A percentile compares a stretch with the other conserved stretches of the same genome.
Conservation (phyloP, 2,113 vertebrate genomes). For the Xyrauchen texanus region DNA sequence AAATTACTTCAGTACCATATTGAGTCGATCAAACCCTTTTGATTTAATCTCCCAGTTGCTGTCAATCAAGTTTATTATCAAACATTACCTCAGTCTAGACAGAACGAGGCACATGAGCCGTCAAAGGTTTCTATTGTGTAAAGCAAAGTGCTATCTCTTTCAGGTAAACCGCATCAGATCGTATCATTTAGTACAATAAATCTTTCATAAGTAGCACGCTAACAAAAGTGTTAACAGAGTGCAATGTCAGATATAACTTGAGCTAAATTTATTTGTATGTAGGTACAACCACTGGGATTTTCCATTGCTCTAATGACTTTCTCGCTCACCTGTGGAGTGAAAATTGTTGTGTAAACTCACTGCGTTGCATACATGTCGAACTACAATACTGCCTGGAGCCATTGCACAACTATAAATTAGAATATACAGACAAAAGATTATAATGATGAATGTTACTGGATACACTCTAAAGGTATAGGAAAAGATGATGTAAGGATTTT, state of each 20-base stretch:
- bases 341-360: slow-evolving; percentile 13
- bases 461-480: neutral
- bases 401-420: slow-evolving; percentile 19
- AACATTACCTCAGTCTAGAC: slow-evolving; percentile 63
- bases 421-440: neutral
- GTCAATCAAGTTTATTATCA: slow-evolving; percentile 11
- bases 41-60: neutral
- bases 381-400: neutral
- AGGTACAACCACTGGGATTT: slow-evolving; percentile 17
- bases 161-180: slow-evolving; percentile 64
- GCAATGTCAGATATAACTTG: slow-evolving; percentile 24
- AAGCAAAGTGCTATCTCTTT: slow-evolving; percentile 55
- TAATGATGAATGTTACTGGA: neutral
- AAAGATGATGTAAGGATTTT: too few species aligned
- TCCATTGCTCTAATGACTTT: slow-evolving; percentile 17
- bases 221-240: slow-evolving; percentile 41
- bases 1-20: neutral
- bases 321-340: neutral
- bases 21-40: neutral
- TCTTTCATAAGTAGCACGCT: slow-evolving; percentile 60
- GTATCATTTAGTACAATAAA: slow-evolving; percentile 65
- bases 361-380: neutral
- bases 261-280: slow-evolving; percentile 47
- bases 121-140: slow-evolving; percentile 53
- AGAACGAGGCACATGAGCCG: slow-evolving; percentile 46